phyloP scores from a whole-genome alignment of 2,113 vertebrate genomes.

The Anhinga rufa region DNA sequence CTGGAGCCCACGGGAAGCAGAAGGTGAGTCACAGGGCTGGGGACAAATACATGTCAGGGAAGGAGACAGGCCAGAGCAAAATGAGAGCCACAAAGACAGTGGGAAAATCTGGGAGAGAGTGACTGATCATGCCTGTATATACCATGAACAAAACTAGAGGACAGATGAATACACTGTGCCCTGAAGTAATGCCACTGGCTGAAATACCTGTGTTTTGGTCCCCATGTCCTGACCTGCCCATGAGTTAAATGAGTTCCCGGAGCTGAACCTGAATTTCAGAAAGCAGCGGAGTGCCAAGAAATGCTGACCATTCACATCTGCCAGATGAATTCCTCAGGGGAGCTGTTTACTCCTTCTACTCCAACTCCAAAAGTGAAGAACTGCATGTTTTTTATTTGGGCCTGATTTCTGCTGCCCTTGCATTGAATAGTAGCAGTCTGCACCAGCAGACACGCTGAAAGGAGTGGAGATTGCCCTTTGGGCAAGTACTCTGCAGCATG shows the following conservation, averaged over 20 bases:
- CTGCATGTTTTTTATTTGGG: background rate
- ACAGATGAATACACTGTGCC: background rate
- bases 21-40: slow-evolving; percentile 79
- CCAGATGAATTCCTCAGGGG: background rate
- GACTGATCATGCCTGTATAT: background rate
- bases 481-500: background rate
- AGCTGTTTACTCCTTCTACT: slow-evolving; percentile 2
- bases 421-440: background rate
- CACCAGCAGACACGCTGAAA: background rate
- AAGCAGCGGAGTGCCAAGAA: slow-evolving; percentile 69
- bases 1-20: slow-evolving; percentile 96
- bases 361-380: background rate
- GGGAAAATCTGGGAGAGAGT: slow-evolving; percentile 8
- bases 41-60: background rate
- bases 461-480: background rate
- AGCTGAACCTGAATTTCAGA: slow-evolving; percentile 72
- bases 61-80: background rate
- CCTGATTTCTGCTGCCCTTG: background rate
- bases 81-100: slow-evolving; percentile 30
- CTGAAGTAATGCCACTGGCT: background rate
- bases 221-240: slow-evolving; percentile 16
- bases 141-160: background rate
- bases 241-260: slow-evolving; percentile 55
- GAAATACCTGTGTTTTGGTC: background rate
- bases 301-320: slow-evolving; percentile 22